Conservation (phyloP, 1,140 invertebrate genomes). For the Pseudomyrmex gracilis region DNA sequence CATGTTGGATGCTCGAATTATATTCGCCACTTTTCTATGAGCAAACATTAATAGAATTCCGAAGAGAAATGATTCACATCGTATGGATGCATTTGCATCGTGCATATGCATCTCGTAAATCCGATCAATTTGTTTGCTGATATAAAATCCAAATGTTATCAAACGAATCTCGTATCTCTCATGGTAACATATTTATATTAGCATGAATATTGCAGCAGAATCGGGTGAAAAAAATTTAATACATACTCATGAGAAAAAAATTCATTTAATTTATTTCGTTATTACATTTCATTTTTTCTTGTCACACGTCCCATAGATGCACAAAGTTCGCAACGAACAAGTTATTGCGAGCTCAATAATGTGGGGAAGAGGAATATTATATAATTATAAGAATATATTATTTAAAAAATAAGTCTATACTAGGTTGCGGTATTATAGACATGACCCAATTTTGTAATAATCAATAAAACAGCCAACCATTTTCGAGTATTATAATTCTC, state of each 20-base stretch:
- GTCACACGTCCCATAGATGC: neutral
- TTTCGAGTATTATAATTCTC: no score
- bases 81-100: neutral
- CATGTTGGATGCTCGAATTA: slow-evolving; percentile 20
- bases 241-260: neutral
- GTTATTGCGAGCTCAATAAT: neutral
- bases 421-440: no score
- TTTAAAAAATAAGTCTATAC: neutral
- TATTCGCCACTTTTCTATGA: slow-evolving; percentile 24
- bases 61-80: slow-evolving; percentile 20
- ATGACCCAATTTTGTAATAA: no score
- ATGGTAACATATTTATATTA: neutral
- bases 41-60: slow-evolving; percentile 38
- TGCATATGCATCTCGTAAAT: neutral
- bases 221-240: neutral
- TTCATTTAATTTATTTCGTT: neutral
- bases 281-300: neutral
- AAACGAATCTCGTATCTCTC: neutral
- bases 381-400: neutral
- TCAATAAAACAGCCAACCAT: no score
- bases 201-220: no score
- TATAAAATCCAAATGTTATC: neutral
- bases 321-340: slow-evolving; percentile 6
- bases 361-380: neutral
- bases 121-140: slow-evolving; percentile 1